Conservation (phyloP, 1,140 invertebrate species). For the Amphibalanus amphitrite region DNA sequence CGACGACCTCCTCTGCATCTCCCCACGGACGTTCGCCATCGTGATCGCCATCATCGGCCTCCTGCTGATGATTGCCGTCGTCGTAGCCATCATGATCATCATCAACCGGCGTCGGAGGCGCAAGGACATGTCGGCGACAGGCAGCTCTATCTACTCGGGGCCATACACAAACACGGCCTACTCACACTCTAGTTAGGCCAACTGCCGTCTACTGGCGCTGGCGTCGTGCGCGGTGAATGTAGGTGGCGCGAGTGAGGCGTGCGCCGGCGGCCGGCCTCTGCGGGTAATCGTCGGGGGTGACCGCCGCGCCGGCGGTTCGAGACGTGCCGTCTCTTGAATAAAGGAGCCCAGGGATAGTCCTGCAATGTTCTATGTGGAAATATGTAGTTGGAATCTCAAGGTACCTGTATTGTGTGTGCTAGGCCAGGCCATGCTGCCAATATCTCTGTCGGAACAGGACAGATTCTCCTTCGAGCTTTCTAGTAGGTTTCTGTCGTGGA, state of each 20-base stretch:
- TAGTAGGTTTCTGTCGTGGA: no score
- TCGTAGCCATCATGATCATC: conserved; percentile 62
- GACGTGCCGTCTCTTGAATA: neutral
- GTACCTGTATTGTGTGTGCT: neutral
- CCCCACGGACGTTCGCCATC: conserved; percentile 74
- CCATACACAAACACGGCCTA: conserved; percentile 88
- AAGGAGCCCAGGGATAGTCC: neutral
- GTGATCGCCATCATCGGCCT: conserved; percentile 77
- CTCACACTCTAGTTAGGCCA: conserved; percentile 58
- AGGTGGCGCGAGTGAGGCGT: no score
- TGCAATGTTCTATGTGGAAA: no score
- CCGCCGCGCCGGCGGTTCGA: neutral
- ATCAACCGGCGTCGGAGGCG: conserved; percentile 52
- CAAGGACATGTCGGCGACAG: conserved; percentile 65
- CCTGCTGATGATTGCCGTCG: conserved; percentile 73
- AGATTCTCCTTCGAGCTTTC: no score
- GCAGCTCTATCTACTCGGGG: conserved; percentile 71
- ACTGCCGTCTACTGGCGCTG: neutral
- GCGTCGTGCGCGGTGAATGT: no score
- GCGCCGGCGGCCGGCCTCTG: no score
- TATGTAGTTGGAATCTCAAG: no score
- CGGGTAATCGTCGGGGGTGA: no score
- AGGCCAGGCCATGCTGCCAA: no score
- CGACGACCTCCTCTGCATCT: conserved; percentile 59
- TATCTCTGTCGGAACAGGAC: no score